A percentile compares a stretch with the other conserved stretches of the same genome.
Evolutionary conservation across 2,888 invertebrate genomes (phyloP).

Genomic region (Latheticus oryzae): DNA sequence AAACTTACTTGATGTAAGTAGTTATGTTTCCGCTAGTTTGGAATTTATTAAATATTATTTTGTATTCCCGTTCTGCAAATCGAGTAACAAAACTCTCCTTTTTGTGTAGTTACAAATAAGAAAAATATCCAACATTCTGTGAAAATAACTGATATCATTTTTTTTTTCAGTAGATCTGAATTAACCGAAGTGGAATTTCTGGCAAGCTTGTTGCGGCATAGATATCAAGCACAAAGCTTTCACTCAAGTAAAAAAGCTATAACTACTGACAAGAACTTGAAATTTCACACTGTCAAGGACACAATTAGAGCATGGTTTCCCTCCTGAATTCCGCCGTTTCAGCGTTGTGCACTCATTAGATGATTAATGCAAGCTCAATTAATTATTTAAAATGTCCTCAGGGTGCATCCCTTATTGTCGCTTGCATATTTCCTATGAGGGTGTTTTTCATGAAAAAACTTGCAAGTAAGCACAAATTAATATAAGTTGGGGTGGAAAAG

Average conservation of each 20-base stretch:
- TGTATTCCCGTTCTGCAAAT: too few species aligned
- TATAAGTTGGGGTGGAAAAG: constrained; percentile 48
- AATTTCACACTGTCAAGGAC: constrained; percentile 20
- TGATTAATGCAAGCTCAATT: constrained; percentile 29
- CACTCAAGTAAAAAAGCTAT: constrained; percentile 18
- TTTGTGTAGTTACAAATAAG: constrained; percentile 1
- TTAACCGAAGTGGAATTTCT: constrained; percentile 10
- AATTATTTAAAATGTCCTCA: constrained; percentile 16
- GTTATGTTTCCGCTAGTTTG: too few species aligned
- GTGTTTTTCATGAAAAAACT: constrained; percentile 39
- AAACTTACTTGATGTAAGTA: too few species aligned
- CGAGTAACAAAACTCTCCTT: too few species aligned
- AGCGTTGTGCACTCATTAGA: constrained; percentile 7
- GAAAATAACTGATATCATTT: constrained; percentile 5
- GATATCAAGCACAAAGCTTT: constrained; percentile 15
- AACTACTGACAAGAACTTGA: constrained; percentile 12
- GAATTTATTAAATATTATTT: too few species aligned
- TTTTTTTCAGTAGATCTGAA: too few species aligned
- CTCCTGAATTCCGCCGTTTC: neutral
- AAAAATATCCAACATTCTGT: constrained; percentile 1
- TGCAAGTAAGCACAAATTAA: constrained; percentile 49
- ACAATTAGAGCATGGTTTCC: constrained; percentile 1
- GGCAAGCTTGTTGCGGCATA: constrained; percentile 4
- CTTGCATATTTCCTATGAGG: constrained; percentile 6
- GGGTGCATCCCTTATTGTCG: constrained; percentile 24